These are phyloP conservation scores for Micropoecilia bifurca DNA, from an alignment of 2,797 vertebrate species.

Conservation along the genomic window DNA sequence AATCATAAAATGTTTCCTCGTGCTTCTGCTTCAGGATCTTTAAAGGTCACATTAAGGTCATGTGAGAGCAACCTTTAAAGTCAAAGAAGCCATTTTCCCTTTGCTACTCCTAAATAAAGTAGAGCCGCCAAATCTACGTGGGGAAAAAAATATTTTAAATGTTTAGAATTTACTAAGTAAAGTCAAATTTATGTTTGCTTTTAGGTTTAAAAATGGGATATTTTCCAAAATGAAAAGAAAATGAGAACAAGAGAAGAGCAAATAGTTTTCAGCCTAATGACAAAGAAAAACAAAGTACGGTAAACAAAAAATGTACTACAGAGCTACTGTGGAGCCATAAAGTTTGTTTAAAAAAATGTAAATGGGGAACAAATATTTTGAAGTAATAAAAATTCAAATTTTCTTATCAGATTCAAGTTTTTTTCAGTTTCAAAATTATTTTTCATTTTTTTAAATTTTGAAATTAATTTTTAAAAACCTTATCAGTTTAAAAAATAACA, in stretches of 20 bases:
- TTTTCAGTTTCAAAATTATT: too few relatives aligned
- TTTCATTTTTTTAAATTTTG: too few relatives aligned
- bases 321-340: too few relatives aligned
- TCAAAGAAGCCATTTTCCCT: not conserved
- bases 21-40: not conserved
- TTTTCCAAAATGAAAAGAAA: not conserved
- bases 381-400: too few relatives aligned
- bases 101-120: not conserved
- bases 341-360: not conserved
- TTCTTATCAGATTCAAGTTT: too few relatives aligned
- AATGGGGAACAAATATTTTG: not conserved
- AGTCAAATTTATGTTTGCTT: not conserved
- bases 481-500: too few relatives aligned
- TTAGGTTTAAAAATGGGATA: not conserved
- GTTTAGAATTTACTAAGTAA: not conserved
- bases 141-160: not conserved
- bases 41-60: not conserved
- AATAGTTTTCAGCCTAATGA: not conserved
- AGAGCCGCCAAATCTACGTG: not conserved
- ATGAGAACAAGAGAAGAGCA: not conserved
- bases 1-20: not conserved
- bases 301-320: not conserved
- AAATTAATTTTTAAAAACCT: too few relatives aligned
- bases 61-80: not conserved
- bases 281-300: not conserved